Conservation (phyloP, 2,113 vertebrate genomes). For the Cololabis saira region DNA sequence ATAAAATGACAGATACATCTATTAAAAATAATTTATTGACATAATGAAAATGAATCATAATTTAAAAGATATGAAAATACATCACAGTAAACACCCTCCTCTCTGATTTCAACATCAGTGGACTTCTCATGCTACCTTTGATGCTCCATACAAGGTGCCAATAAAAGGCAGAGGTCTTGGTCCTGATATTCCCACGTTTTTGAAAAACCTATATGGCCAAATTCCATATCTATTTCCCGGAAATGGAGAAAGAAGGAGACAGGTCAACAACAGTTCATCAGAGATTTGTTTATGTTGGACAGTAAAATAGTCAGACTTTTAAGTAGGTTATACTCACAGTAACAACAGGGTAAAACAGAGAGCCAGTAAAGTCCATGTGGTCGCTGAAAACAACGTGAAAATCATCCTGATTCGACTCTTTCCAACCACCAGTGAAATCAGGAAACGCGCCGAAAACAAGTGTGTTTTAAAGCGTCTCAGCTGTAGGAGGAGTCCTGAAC, state of each 20-base stretch:
- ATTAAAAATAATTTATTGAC: not conserved
- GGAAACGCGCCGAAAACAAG: not conserved
- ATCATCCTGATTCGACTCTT: constrained; percentile 17
- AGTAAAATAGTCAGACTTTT: not conserved
- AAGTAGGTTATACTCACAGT: constrained; percentile 39
- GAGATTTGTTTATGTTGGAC: not conserved
- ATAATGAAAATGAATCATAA: not conserved
- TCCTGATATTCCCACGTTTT: constrained; percentile 83
- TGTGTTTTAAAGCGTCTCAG: not conserved
- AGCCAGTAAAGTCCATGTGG: constrained; percentile 74
- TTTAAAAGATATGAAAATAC: not conserved
- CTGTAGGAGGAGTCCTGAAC: not conserved
- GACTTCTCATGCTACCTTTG: constrained; percentile 45
- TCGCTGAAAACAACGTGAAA: constrained; percentile 46
- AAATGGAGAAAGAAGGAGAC: no score
- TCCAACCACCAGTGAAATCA: no score
- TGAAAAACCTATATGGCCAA: constrained; percentile 80
- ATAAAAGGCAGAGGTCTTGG: constrained; percentile 84
- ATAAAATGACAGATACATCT: constrained; percentile 9
- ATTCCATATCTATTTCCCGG: constrained; percentile 79
- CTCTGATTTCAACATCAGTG: not conserved
- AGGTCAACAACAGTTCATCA: not conserved
- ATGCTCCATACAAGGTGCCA: constrained; percentile 67
- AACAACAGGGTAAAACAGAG: constrained; percentile 58
- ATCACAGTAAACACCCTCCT: no score